These are phyloP conservation scores for Lepus americanus DNA, from an alignment of 2,113 vertebrate genomes.

Conservation along the genomic window DNA sequence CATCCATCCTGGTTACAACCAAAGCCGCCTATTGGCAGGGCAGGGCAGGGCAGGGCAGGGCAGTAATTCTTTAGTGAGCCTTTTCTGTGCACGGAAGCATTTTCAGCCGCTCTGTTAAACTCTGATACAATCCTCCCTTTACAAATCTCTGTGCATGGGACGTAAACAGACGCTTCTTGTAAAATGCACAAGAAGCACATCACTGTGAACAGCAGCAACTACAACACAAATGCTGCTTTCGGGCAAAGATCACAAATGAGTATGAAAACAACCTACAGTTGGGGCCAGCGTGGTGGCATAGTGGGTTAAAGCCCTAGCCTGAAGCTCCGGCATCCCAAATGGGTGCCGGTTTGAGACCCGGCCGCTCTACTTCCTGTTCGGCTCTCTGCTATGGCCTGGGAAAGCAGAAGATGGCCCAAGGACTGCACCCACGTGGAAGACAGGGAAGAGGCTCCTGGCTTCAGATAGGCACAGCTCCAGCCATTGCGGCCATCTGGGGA, in stretches of 20 bases:
- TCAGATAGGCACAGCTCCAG: no score
- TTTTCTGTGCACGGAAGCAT: neutral
- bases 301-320: no score
- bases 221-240: neutral
- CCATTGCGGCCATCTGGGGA: no score
- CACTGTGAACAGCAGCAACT: neutral
- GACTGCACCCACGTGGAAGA: no score
- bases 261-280: no score
- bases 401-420: neutral
- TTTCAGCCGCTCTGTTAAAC: neutral
- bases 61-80: neutral
- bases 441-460: no score
- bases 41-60: neutral
- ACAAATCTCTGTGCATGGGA: neutral
- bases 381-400: no score
- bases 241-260: neutral
- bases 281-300: no score
- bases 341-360: no score
- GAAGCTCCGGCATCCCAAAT: no score
- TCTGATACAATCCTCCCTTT: neutral
- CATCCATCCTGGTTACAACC: fast-evolving
- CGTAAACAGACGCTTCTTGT: neutral
- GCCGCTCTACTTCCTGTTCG: no score
- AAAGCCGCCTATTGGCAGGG: neutral
- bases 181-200: neutral